Evolutionary conservation across 2,888 invertebrate species (phyloP), one percentile per base, ranked within the genome.

Genomic region (Nemoura dubitans): DNA sequence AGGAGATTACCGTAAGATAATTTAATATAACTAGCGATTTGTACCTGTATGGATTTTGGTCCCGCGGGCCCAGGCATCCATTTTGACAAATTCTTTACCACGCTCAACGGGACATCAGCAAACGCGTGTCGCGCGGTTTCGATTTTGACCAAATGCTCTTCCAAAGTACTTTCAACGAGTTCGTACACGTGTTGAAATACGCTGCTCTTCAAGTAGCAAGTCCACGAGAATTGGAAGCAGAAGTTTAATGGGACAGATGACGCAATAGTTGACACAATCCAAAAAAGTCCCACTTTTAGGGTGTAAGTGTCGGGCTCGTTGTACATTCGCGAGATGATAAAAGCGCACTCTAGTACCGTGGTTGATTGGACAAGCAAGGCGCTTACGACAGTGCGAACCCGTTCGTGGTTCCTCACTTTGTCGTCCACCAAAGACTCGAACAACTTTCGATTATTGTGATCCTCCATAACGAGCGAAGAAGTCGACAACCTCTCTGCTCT

Each of bases 211-310:
- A 81, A 81, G 30, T 81, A 30, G n/a, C 81, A 81, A 7, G 28
- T 30, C n/a, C 29, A 29, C 26, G 81, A 27, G 27, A 81, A 81
- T 81, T 81, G 81, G 29, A 81, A 81, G 28, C 81, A 81, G 30
- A 29, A 81, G 29, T 81, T 30, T n/a, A 81, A 29, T 30, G 29
- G 28, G 10, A 81, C 81, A 0, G 81, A 28, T 5, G 81, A 6
- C 5, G 81, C 81, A 1, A 81, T 30, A 10, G 26, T 81, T 0
- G 28, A 27, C 28, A 28, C 28, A 14, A 81, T 30, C 81, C 81
- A 81, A 16, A 29, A 81, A 7, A 30, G 3, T 28, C n/a, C 30
- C 27, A 21, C 59, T 10, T 21, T 21, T 10, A 59, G 21, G 2
- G 59, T 16, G 14, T 59, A 59, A 3, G 2, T 59, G 1, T 59